Evolutionary conservation across 2,797 vertebrate species (phyloP).

Genomic region (Syngnathus acus): DNA sequence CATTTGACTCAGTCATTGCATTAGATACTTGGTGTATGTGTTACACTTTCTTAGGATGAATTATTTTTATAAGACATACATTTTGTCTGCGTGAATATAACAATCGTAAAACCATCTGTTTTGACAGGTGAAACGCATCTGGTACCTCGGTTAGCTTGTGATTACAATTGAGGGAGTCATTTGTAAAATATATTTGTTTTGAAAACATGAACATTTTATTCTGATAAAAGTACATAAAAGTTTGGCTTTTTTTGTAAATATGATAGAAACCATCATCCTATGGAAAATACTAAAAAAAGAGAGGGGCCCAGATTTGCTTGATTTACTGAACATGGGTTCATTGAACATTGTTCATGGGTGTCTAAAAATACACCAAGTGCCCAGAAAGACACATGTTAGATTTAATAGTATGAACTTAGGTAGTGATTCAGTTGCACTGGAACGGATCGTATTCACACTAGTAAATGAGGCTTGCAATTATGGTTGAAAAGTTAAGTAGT

Average conservation of each 20-base stretch:
- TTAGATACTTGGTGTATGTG: slow-evolving; percentile 15
- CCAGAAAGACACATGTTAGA: not conserved
- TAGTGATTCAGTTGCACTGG: not conserved
- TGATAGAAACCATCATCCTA: too few species aligned
- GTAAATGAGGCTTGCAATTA: slow-evolving; percentile 1
- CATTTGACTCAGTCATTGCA: slow-evolving; percentile 37
- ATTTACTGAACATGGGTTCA: not conserved
- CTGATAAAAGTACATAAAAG: not conserved
- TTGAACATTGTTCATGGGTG: not conserved
- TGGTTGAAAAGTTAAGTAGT: not conserved
- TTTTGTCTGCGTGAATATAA: slow-evolving; percentile 12
- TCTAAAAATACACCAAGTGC: not conserved
- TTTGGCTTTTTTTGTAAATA: not conserved
- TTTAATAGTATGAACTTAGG: not conserved
- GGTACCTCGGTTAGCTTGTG: slow-evolving; percentile 17
- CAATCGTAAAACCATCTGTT: not conserved
- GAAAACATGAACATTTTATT: not conserved
- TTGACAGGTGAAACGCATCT: slow-evolving; percentile 2
- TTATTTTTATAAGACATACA: slow-evolving; percentile 15
- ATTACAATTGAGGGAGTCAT: slow-evolving; percentile 21
- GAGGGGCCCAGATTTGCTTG: not conserved
- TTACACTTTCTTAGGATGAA: not conserved
- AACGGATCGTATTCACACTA: not conserved
- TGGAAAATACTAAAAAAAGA: too few species aligned
- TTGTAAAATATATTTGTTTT: slow-evolving; percentile 21